Base-by-base conservation (phyloP, 2,113 vertebrate species). In the Daubentonia madagascariensis region DNA sequence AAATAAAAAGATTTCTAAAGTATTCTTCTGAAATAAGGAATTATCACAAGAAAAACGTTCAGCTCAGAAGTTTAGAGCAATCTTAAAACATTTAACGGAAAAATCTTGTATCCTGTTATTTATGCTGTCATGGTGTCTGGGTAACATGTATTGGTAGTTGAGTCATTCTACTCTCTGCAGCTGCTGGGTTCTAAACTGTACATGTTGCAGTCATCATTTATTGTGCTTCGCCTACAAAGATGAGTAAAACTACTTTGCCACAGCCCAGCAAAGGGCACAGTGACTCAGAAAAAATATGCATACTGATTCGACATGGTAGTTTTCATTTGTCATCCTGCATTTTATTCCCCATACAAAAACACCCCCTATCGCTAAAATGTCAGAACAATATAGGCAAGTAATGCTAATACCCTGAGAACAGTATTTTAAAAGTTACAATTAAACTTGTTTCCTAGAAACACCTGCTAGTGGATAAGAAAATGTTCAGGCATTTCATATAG, bases 211-310 rank as follows among this genome's bases (percentile, higher is more conserved):
- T 96, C 86, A 32, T 52, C 92, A 94, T 97, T 97, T 63, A 97
- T 98, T 98, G 98, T 97, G 92, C 72, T 96, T 97, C 73, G 52
- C 84, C 95, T 91, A 90, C 96, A 95, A 35, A 88, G 85, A 98
- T 97, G 96, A 97, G 95, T 91, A 92, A 97, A 98, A 97, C 79
- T 35, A 75, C 84, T 95, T 97, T 97, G 86, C 23, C 61, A 43
- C 97, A 93, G 40, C 81, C 75, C 45, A 90, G 97, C 61, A 98
- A 98, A 98, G 97, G 96, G 88, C 96, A 96, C 43, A 25, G 80
- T 97, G 97, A 98, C 97, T 98, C 98, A 97, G 94, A 97, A 98
- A 57, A 94, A 91, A 91, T 91, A 98, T 91, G 93, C 94, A 97
- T 95, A 96, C 73, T 90, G 92, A 98, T 97, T 96, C 87, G 43